Percentiles rank a stretch among this genome's conserved stretches.
phyloP scores from a whole-genome alignment of 2,113 vertebrate genomes.

The Lota lota region DNA sequence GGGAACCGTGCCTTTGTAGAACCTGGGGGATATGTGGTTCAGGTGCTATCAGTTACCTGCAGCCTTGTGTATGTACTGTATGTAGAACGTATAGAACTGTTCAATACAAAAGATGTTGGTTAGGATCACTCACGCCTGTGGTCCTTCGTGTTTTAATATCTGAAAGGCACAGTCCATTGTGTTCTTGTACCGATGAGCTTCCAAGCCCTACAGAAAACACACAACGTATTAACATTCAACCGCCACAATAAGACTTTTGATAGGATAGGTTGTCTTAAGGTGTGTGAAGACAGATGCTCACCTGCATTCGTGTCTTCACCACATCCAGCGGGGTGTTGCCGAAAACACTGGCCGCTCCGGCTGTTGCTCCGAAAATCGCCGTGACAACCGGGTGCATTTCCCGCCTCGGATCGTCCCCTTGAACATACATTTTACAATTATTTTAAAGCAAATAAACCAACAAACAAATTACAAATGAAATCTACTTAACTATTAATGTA shows the following conservation, averaged over 20 bases:
- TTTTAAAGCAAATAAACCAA: neutral
- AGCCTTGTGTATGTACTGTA: neutral
- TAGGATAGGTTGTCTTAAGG: no score
- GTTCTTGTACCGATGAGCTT: slow-evolving; percentile 78
- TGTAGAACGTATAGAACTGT: neutral
- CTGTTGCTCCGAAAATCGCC: slow-evolving; percentile 74
- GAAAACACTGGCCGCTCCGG: slow-evolving; percentile 80
- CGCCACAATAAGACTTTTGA: neutral
- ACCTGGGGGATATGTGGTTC: slow-evolving; percentile 43
- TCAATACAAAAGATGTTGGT: neutral
- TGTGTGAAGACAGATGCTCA: slow-evolving; percentile 26
- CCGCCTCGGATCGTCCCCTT: slow-evolving; percentile 72
- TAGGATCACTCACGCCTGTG: slow-evolving; percentile 70
- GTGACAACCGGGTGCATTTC: slow-evolving; percentile 78
- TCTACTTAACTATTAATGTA: neutral
- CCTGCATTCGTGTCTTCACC: slow-evolving; percentile 83
- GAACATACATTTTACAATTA: neutral
- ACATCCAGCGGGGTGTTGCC: slow-evolving; percentile 82
- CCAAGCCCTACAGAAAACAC: slow-evolving; percentile 68
- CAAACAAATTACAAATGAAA: neutral
- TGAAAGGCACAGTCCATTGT: slow-evolving; percentile 81
- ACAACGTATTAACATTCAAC: neutral
- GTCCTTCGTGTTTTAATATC: slow-evolving; percentile 79
- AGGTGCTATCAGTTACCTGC: neutral
- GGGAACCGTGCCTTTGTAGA: slow-evolving; percentile 77